A percentile compares a stretch with the other conserved stretches of the same genome.
Conservation (phyloP, 2,797 vertebrate species). For the Gadopsis marmoratus region DNA sequence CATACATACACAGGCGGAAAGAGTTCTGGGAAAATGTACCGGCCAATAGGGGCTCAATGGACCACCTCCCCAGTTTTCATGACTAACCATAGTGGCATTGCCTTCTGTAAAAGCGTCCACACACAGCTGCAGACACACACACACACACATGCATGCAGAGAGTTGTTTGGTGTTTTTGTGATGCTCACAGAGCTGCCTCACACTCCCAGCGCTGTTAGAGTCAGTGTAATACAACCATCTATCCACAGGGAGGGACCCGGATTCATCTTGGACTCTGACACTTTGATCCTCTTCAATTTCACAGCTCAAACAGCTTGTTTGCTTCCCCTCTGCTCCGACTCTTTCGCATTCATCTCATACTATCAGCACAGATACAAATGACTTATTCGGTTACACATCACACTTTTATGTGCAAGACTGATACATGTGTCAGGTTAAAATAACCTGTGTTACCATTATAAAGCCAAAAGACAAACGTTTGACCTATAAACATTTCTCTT, state of each 20-base stretch:
- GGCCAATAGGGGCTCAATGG: constrained; percentile 36
- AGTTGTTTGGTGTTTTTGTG: constrained; percentile 4
- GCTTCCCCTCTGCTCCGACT: constrained; percentile 43
- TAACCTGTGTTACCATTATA: constrained; percentile 14
- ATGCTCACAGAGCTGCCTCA: constrained; percentile 21
- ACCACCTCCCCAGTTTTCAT: constrained; percentile 45
- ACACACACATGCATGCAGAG: constrained; percentile 4
- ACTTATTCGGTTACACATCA: neutral
- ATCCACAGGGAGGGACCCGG: constrained; percentile 37
- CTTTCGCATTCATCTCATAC: constrained; percentile 45
- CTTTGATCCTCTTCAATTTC: constrained; percentile 66
- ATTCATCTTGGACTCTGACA: constrained; percentile 73
- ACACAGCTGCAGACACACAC: constrained; percentile 14
- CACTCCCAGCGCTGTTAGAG: neutral
- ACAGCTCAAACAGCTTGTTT: constrained; percentile 63
- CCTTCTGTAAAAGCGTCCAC: constrained; percentile 18
- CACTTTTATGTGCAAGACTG: constrained; percentile 10
- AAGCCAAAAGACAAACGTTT: constrained; percentile 35
- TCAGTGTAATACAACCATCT: constrained; percentile 26
- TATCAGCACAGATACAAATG: constrained; percentile 29
- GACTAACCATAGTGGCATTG: constrained; percentile 21
- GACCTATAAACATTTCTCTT: neutral
- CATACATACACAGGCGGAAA: constrained; percentile 20
- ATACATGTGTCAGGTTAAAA: constrained; percentile 25
- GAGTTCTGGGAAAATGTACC: constrained; percentile 46